These are phyloP conservation scores for Phalanger gymnotis DNA, from an alignment of 2,797 vertebrate genomes.

Conservation along the genomic window DNA sequence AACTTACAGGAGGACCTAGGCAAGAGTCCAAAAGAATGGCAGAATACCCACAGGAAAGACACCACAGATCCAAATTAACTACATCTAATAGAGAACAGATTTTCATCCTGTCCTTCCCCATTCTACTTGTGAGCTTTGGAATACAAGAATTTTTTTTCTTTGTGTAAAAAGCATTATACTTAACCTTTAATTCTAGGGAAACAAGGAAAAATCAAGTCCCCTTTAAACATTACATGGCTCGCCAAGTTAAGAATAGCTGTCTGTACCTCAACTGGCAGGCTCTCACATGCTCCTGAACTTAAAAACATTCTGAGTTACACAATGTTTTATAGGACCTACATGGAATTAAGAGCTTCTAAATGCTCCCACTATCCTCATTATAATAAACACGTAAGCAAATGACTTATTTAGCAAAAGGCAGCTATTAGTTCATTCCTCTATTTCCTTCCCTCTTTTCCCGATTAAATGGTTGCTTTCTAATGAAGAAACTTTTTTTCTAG, in stretches of 20 bases:
- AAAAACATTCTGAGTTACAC: conserved; percentile 61
- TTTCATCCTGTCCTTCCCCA: conserved; percentile 21
- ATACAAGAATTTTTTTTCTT: background rate
- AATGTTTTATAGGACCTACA: conserved; percentile 8
- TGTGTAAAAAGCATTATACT: conserved; percentile 16
- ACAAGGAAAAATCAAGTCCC: conserved; percentile 54
- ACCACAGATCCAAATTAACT: background rate
- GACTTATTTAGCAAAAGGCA: conserved; percentile 33
- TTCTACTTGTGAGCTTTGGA: conserved; percentile 43
- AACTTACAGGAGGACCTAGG: background rate
- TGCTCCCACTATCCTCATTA: background rate
- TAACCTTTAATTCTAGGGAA: conserved; percentile 56
- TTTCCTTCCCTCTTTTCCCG: conserved; percentile 54
- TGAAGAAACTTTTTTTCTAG: conserved; percentile 7
- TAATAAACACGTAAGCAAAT: conserved; percentile 45
- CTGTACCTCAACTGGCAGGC: conserved; percentile 48
- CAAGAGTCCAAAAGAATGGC: background rate
- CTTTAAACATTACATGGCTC: conserved; percentile 41
- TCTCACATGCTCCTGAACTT: conserved; percentile 51
- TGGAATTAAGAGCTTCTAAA: conserved; percentile 57
- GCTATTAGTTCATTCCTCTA: conserved; percentile 65
- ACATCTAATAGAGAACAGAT: background rate
- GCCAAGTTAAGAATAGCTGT: conserved; percentile 49
- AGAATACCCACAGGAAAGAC: background rate
- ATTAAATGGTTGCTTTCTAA: background rate